A percentile compares a stretch with the other conserved stretches of the same genome.
These are phyloP conservation scores for Apogon hyalosoma DNA, from an alignment of 2,797 vertebrate species.

Conservation along the genomic window DNA sequence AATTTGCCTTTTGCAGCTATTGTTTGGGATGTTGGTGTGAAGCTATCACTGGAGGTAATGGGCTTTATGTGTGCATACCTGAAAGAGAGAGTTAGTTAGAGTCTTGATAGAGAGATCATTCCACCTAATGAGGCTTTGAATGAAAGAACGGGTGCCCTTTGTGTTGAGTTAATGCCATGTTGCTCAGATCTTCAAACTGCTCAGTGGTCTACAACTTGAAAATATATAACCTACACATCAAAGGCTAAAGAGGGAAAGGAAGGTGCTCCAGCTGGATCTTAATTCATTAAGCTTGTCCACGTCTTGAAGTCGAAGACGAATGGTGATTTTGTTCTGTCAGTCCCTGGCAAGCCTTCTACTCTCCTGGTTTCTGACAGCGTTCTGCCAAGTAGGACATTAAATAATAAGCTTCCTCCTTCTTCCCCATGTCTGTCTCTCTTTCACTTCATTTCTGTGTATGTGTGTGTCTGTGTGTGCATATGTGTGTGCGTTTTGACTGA, in stretches of 20 bases:
- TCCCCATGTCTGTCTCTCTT: constrained; percentile 38
- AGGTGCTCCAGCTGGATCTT: constrained; percentile 44
- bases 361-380: constrained; percentile 63
- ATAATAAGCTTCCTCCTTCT: constrained; percentile 72
- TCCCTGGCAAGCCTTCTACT: constrained; percentile 57
- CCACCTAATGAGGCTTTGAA: constrained; percentile 55
- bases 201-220: constrained; percentile 34
- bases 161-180: constrained; percentile 48
- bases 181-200: constrained; percentile 17
- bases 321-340: constrained; percentile 70
- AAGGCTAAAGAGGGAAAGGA: constrained; percentile 14
- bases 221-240: constrained; percentile 39
- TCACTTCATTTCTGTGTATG: constrained; percentile 28
- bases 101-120: constrained; percentile 66
- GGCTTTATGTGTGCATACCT: constrained; percentile 26
- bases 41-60: constrained; percentile 49
- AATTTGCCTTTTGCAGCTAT: constrained; percentile 69
- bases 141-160: constrained; percentile 51
- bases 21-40: constrained; percentile 53
- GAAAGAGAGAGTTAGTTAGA: constrained; percentile 35
- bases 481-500: constrained; percentile 57
- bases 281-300: constrained; percentile 70
- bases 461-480: constrained; percentile 18
- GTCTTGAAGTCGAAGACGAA: constrained; percentile 58
- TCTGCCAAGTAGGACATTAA: constrained; percentile 78